Evolutionary conservation across 2,888 invertebrate genomes (phyloP), one percentile per base, ranked within the genome.

Genomic region (Luffia ferchaultella): DNA sequence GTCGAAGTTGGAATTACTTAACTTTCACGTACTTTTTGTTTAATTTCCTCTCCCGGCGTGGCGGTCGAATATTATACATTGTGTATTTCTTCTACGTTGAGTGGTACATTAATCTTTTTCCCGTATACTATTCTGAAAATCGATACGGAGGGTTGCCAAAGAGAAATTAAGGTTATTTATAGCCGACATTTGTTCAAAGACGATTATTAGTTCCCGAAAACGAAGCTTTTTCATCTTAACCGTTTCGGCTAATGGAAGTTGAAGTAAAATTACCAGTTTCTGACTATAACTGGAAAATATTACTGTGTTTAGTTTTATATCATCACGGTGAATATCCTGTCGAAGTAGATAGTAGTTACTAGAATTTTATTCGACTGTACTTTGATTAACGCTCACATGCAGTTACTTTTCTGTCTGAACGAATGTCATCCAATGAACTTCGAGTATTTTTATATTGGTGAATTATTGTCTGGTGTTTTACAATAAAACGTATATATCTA

Each of bases 111-210:
- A 44, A 41, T 49, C 53, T 54, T 50, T 53, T 57, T 51, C 48
- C 52, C 52, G n/a, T n/a, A n/a, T n/a, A n/a, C n/a, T n/a, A n/a
- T n/a, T n/a, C n/a, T 51, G 46, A 43, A 50, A 57, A 57, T 57
- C 58, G 56, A 59, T 30, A 30, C 30, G 5, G 53, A 51, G 50
- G 55, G 52, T 53, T 54, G 51, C 53, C 52, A 52, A 51, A 54
- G 58, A 59, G 50, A 60, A 60, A 61, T 61, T 58, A 55, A 53
- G 50, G 53, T 51, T 57, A 58, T 60, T 57, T 57, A 52, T 60
- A 57, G 56, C 51, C 41, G 52, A 54, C 52, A 30, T 30, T 12
- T 30, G 57, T 53, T 54, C 54, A 52, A 50, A 43, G 51, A 53
- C 51, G 49, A 54, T 55, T 54, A 57, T 56, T 55, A 54, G n/a